Evolutionary conservation across 2,797 vertebrate genomes (phyloP).

Genomic region (Rhinogobio ventralis): DNA sequence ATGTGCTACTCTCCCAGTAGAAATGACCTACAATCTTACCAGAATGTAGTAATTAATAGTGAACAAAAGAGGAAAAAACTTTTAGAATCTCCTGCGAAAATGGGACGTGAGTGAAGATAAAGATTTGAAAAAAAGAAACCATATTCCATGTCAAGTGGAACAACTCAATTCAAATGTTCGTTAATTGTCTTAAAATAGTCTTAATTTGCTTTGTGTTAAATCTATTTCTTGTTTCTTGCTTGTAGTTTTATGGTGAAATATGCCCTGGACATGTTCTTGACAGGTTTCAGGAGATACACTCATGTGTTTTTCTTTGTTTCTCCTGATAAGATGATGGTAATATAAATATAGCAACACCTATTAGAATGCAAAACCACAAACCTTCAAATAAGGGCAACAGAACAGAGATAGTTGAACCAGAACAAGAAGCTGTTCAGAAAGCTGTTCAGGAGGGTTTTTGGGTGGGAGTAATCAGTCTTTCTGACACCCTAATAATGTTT

Average conservation of each 20-base stretch:
- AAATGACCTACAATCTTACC: background rate
- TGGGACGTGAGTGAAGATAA: background rate
- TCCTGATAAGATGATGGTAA: background rate
- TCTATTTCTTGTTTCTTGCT: background rate
- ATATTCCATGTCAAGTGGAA: background rate
- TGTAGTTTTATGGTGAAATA: background rate
- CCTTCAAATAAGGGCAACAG: constrained; percentile 43
- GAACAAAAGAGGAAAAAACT: background rate
- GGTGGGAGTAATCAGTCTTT: constrained; percentile 74
- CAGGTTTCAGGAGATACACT: background rate
- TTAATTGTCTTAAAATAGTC: background rate
- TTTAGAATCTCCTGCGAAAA: background rate
- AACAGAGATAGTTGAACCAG: background rate
- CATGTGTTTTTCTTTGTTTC: background rate
- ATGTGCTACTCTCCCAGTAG: background rate
- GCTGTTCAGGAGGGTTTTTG: constrained; percentile 48
- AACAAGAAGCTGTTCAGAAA: background rate
- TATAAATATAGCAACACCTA: background rate
- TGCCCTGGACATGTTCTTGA: background rate
- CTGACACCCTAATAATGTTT: constrained; percentile 75
- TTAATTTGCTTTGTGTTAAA: background rate
- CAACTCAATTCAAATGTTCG: background rate
- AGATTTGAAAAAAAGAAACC: background rate
- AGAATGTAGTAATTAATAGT: background rate
- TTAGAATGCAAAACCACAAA: background rate